Conservation (phyloP, 2,797 vertebrate genomes). For the Octomys mimax region DNA sequence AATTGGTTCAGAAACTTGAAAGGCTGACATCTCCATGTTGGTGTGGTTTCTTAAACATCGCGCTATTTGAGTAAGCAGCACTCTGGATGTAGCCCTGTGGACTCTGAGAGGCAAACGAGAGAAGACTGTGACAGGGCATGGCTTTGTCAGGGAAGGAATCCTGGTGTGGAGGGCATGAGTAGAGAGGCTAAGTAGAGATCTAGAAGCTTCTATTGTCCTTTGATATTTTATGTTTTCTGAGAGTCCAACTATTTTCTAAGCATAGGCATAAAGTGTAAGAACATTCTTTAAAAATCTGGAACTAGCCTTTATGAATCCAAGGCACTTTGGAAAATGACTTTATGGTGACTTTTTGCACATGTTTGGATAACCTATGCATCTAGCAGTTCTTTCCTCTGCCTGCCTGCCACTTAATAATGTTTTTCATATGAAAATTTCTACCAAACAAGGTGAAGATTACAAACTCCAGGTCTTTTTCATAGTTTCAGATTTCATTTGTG, state of each 20-base stretch:
- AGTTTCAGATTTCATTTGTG: constrained; percentile 56
- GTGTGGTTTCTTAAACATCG: constrained; percentile 18
- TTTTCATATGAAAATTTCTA: constrained; percentile 34
- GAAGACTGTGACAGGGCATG: not conserved
- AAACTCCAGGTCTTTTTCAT: constrained; percentile 42
- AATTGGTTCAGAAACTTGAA: constrained; percentile 57
- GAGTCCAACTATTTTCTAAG: not conserved
- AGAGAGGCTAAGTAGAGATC: not conserved
- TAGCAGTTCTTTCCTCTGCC: not conserved
- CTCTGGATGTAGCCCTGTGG: not conserved
- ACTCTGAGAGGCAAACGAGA: not conserved
- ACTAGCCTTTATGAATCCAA: not conserved
- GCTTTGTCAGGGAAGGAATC: not conserved
- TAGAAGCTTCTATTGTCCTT: not conserved
- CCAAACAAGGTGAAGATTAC: constrained; percentile 56
- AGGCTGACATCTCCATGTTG: not conserved
- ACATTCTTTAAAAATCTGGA: not conserved
- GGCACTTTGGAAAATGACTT: not conserved
- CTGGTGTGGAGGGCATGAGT: not conserved
- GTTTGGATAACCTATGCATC: not conserved
- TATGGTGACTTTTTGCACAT: not conserved
- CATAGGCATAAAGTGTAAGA: not conserved
- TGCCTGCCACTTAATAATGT: not conserved
- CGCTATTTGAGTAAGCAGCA: not conserved
- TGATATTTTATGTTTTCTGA: constrained; percentile 9